Base-by-base conservation (phyloP, 2,797 vertebrate species). In the Mionectes olivaceus region DNA sequence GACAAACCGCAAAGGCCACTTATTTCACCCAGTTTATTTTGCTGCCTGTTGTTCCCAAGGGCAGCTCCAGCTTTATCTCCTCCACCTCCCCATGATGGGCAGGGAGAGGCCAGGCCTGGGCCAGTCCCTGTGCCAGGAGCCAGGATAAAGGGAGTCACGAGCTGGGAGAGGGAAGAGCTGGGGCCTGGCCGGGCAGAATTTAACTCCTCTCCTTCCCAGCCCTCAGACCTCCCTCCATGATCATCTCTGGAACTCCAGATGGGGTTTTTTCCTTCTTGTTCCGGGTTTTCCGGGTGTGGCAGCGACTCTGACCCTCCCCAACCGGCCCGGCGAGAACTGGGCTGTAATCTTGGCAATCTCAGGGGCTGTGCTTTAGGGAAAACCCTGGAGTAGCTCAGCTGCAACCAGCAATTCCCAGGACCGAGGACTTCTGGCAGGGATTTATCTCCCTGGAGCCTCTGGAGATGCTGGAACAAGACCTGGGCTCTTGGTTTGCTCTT, bases 381-480 rank as follows among this genome's bases (percentile, higher is more conserved):
- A 91, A 61, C 49, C 68, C 61, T 93, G 0, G 0, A 87, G 68
- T 4, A 61, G 19, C 81, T 89, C 75, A 41, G 79, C 87, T 87
- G 82, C 75, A 77, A 67, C 12, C 68, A 83, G 75, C 82, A 75
- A 24, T 75, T 95, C 82, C 79, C 87, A 93, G 81, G 59, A 47
- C 37, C 47, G 60, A 69, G 64, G 28, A 46, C 4, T 19, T 39
- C 56, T 67, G 68, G 32, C 46, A 87, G 49, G 64, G 79, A 67
- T 75, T 91, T 52, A 15, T 41, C 68, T 67, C 14, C 4, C 4
- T 44, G 84, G 49, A 77, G 64, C 50, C 68, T 87, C 52, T 53
- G 84, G 49, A 91, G 82, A 44, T 83, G 87, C 69, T 89, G 5
- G 0, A 6, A 78, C 76, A 75, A 39, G 76, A 52, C 27, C 47